These are phyloP conservation scores for Pimpla rufipes DNA, from an alignment of 2,888 invertebrate genomes.

Conservation along the genomic window DNA sequence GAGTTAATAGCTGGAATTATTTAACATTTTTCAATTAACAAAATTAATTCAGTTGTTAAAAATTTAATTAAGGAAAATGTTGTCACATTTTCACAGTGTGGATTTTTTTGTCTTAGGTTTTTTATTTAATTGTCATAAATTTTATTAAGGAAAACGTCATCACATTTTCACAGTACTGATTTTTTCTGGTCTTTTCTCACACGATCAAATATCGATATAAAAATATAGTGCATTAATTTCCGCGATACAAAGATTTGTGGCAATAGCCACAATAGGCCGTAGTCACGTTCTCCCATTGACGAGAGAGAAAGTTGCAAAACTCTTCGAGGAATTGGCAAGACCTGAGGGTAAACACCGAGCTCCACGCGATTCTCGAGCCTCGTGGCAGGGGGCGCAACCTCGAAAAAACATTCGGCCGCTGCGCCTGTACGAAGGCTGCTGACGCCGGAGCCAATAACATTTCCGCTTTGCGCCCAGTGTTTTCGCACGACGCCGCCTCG, in stretches of 20 bases:
- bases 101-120: no score
- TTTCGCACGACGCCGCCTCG: constrained; percentile 6
- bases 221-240: not conserved
- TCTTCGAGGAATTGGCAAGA: constrained; percentile 47
- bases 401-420: constrained; percentile 25
- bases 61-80: no score
- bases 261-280: not conserved
- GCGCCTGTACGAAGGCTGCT: constrained; percentile 25
- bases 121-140: no score
- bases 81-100: no score
- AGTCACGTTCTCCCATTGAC: constrained; percentile 55
- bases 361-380: constrained; percentile 31
- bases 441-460: constrained; percentile 33
- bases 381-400: constrained; percentile 20
- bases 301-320: constrained; percentile 19
- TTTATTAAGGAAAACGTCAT: no score
- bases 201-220: not conserved
- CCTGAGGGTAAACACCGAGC: constrained; percentile 42
- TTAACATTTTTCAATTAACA: no score
- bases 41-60: no score
- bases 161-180: no score
- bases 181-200: no score
- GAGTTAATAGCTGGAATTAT: no score
- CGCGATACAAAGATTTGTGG: not conserved
- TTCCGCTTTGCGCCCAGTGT: constrained; percentile 26